A percentile compares a stretch with the other conserved stretches of the same genome.
phyloP scores from a whole-genome alignment of 2,888 invertebrate species.

The Chalcosyrphus nemorum region DNA sequence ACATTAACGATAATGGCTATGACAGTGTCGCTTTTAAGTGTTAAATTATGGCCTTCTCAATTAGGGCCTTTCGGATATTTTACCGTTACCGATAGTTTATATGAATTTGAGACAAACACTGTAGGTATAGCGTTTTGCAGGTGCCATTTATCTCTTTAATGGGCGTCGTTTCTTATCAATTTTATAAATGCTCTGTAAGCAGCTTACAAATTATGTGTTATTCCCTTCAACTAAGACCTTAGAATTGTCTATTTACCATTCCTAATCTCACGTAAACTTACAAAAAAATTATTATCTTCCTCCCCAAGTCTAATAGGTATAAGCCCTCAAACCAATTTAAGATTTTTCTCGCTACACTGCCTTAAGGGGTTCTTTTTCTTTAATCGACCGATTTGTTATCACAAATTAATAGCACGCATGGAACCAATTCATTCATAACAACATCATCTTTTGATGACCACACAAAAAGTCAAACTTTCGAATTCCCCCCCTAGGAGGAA shows the following conservation, averaged over 20 bases:
- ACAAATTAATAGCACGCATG: slow-evolving; percentile 43
- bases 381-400: slow-evolving; percentile 39
- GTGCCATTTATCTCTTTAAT: not conserved
- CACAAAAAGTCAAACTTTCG: slow-evolving; percentile 44
- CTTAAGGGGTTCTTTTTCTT: not conserved
- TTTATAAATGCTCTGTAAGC: not conserved
- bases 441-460: slow-evolving; percentile 64
- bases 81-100: too few species aligned
- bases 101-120: too few species aligned
- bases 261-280: not conserved
- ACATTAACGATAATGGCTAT: not conserved
- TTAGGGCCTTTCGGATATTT: not conserved
- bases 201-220: not conserved
- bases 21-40: not conserved
- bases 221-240: not conserved
- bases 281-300: not conserved
- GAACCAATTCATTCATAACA: slow-evolving; percentile 42
- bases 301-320: not conserved
- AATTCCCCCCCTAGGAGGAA: not conserved
- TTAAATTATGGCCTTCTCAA: not conserved
- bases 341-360: not conserved
- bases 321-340: not conserved
- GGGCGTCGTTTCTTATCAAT: not conserved
- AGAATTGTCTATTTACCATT: not conserved
- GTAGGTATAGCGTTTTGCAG: too few species aligned